phyloP scores from a whole-genome alignment of 2,888 invertebrate species.

The Papilio gigon region DNA sequence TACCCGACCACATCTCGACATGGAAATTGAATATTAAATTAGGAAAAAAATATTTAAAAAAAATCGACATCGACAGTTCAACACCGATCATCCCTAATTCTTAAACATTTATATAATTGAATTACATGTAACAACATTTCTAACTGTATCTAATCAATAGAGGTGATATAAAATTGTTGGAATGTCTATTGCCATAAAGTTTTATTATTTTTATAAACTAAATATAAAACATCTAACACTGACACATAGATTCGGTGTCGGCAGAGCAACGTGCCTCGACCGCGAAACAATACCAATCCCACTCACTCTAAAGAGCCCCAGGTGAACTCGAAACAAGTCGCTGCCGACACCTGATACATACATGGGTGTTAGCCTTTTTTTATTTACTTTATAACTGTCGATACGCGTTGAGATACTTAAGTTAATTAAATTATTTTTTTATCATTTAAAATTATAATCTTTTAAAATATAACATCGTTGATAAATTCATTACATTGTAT shows the following conservation, averaged over 20 bases:
- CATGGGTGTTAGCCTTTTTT: no score
- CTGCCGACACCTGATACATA: no score
- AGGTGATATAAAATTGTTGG: slow-evolving; percentile 46
- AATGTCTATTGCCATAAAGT: slow-evolving; percentile 60
- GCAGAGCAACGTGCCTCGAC: no score
- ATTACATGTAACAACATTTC: background rate
- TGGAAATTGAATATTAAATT: no score
- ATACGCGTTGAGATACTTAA: slow-evolving; percentile 35
- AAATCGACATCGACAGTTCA: background rate
- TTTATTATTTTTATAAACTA: slow-evolving; percentile 16
- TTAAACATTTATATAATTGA: background rate
- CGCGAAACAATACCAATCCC: no score
- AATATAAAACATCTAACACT: no score
- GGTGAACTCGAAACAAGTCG: no score
- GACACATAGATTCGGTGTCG: no score
- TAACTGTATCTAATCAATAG: slow-evolving; percentile 20
- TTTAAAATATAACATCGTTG: slow-evolving; percentile 48
- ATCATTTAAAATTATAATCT: slow-evolving; percentile 50
- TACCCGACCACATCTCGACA: rapidly evolving
- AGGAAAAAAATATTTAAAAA: background rate
- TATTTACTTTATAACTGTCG: no score
- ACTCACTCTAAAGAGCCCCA: no score
- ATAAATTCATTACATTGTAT: slow-evolving; percentile 54
- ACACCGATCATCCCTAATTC: slow-evolving; percentile 1
- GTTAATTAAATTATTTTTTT: slow-evolving; percentile 40